Base-by-base conservation (phyloP, 2,113 vertebrate species). In the Solea senegalensis region DNA sequence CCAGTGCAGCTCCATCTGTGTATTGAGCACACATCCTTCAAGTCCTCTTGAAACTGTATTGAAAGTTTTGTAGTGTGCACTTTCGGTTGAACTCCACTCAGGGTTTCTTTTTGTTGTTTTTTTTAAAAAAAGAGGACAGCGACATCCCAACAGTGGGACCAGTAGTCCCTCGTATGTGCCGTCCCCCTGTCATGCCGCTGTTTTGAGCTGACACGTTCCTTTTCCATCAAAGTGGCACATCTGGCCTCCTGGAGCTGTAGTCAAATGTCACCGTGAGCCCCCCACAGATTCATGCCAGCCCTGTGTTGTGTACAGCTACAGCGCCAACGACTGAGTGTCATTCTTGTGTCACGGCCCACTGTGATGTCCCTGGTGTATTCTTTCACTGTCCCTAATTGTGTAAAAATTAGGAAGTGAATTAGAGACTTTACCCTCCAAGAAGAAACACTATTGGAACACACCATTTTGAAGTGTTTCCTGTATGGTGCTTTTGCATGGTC, bases 231-330 rank as follows among this genome's bases (percentile, higher is more conserved):
- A 87, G 70, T 53, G 15, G 61, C 82, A 80, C 65, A 80, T 81
- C 78, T 74, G 86, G 80, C 81, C 89, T 81, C 90, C 87, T 86
- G 89, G 54, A 86, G 89, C 77, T 80, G 72, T 50, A 82, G 78
- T 82, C 73, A 90, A 92, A 92, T 89, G 90, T 88, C 90, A 91
- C n/a, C 69, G 50, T 26, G 45, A 68, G 46, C 51, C 69, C 72
- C 87, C 72, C 34, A 53, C 61, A 50, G 71, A 83, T 79, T 1
- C 67, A 78, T 69, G 74, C 68, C 65, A 78, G 41, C 60, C 77
- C 70, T 45, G 49, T 71, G 78, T 73, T 45, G 49, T 71, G 78
- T 73, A 12, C 43, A 66, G 62, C 75, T 85, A 81, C 76, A 70
- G 72, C 73, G 67, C 54, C 79, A 75, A 56, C 51, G 9, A 76